Conservation (phyloP, 2,888 invertebrate species). For the Pyrrhosoma nymphula region DNA sequence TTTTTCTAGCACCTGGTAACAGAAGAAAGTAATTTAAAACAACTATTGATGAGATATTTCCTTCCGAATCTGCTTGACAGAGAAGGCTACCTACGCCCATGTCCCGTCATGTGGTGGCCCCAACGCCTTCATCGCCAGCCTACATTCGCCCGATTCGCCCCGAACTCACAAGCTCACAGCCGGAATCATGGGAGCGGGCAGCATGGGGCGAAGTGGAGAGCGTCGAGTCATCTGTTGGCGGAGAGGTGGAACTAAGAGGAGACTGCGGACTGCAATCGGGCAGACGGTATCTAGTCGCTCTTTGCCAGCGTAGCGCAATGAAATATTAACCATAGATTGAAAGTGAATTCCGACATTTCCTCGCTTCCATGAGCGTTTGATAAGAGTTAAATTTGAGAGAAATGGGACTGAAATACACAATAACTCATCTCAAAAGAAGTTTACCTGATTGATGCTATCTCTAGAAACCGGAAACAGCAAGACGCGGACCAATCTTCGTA, state of each 20-base stretch:
- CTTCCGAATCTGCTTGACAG: no score
- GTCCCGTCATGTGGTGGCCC: no score
- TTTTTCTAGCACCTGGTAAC: no score
- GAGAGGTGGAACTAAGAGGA: background rate
- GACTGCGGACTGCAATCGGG: background rate
- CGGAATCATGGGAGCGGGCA: background rate
- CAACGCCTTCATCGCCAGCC: no score
- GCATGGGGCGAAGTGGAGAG: background rate
- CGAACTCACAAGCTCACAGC: background rate
- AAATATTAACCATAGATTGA: background rate
- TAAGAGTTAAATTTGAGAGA: background rate
- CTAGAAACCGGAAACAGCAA: background rate
- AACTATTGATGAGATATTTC: no score
- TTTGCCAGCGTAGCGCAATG: background rate
- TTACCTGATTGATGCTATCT: background rate
- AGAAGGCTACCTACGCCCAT: no score
- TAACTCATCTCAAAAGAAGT: background rate
- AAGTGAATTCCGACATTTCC: no score
- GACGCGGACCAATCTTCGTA: background rate
- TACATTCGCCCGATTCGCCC: no score
- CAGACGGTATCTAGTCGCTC: background rate
- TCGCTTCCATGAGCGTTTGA: background rate
- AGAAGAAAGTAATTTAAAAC: no score
- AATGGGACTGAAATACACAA: background rate
- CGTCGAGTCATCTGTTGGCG: constrained; percentile 54